Conservation (phyloP, 1,140 invertebrate species). For the Charaxes varanes region DNA sequence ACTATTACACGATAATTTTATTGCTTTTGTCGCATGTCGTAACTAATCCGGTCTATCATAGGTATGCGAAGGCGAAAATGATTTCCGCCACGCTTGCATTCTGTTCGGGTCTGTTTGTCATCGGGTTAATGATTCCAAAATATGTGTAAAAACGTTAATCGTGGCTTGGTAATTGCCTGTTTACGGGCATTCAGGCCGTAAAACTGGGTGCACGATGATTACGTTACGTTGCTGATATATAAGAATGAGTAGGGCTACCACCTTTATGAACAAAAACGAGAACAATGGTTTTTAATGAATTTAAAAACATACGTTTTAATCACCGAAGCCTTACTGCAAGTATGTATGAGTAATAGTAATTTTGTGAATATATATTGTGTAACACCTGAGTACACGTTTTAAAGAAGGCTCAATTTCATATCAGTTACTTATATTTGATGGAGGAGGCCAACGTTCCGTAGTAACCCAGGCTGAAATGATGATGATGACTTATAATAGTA, state of each 20-base stretch:
- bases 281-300: too few relatives aligned
- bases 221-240: slow-evolving; percentile 10
- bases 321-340: not conserved
- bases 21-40: too few relatives aligned
- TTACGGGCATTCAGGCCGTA: slow-evolving; percentile 26
- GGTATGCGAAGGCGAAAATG: not conserved
- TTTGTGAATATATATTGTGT: too few relatives aligned
- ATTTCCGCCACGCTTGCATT: slow-evolving; percentile 28
- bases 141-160: slow-evolving; percentile 12
- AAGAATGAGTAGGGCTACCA: not conserved
- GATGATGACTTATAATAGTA: too few relatives aligned
- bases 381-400: too few relatives aligned
- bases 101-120: slow-evolving; percentile 37
- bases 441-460: too few relatives aligned
- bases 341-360: too few relatives aligned
- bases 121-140: slow-evolving; percentile 23
- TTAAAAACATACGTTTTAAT: not conserved
- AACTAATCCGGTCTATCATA: not conserved
- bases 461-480: too few relatives aligned
- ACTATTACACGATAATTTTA: too few relatives aligned
- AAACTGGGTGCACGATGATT: slow-evolving; percentile 28
- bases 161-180: slow-evolving; percentile 22
- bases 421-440: too few relatives aligned
- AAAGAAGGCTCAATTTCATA: too few relatives aligned
- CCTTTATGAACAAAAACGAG: too few relatives aligned